Percentiles rank a stretch among this genome's conserved stretches.
Conservation (phyloP, 2,888 invertebrate genomes). For the Drosophila phalerata region DNA sequence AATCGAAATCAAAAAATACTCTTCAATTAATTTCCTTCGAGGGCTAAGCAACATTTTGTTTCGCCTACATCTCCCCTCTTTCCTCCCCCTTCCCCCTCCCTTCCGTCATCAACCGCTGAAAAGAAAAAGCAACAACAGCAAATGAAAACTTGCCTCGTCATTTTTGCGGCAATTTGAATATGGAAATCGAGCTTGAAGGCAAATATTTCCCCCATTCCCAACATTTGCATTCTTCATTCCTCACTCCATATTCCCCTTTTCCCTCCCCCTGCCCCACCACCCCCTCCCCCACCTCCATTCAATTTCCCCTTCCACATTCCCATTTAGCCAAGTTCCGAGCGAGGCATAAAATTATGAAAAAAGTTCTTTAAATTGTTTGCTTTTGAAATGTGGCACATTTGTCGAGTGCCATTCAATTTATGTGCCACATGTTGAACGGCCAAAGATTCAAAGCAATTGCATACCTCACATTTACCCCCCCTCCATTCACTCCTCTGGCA, state of each 20-base stretch:
- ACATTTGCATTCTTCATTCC: constrained; percentile 2
- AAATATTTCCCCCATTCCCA: not conserved
- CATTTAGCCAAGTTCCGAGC: constrained; percentile 21
- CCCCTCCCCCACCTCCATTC: not conserved
- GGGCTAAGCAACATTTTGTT: constrained; percentile 44
- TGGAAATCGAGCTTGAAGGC: constrained; percentile 46
- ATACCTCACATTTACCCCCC: not conserved
- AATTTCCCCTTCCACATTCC: not conserved
- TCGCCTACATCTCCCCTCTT: not conserved
- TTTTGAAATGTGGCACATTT: constrained; percentile 48
- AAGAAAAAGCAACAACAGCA: not conserved
- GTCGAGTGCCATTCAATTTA: constrained; percentile 31
- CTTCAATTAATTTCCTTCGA: constrained; percentile 56
- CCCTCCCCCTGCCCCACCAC: not conserved
- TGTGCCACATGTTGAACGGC: constrained; percentile 41
- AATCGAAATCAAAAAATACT: constrained; percentile 21
- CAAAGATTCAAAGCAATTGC: constrained; percentile 10
- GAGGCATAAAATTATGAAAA: constrained; percentile 40
- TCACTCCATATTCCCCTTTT: not conserved
- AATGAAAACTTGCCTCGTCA: constrained; percentile 54
- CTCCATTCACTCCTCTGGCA: not conserved
- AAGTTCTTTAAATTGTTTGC: constrained; percentile 59
- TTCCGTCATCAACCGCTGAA: not conserved
- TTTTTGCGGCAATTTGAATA: constrained; percentile 61
- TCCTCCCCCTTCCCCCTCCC: not conserved